Evolutionary conservation across 2,113 vertebrate genomes (phyloP).

Genomic region (Macroglossus sobrinus): DNA sequence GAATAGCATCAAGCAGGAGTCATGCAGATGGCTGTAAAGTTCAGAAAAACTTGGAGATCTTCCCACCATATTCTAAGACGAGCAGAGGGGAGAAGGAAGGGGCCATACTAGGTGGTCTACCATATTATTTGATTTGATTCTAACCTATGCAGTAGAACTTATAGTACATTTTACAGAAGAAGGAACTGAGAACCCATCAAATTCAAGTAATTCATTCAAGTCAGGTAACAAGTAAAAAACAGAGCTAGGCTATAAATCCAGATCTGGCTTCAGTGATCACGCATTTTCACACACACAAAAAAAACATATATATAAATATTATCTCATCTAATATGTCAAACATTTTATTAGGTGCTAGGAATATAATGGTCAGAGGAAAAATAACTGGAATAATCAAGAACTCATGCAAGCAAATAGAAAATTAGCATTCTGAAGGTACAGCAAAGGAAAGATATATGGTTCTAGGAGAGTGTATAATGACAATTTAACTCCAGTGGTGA

Average conservation of each 20-base stretch:
- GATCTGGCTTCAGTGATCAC: neutral
- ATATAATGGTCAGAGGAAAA: neutral
- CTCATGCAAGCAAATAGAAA: neutral
- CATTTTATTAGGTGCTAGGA: neutral
- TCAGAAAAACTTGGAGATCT: neutral
- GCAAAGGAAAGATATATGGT: neutral
- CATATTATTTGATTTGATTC: neutral
- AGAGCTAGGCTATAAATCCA: neutral
- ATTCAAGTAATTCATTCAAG: neutral
- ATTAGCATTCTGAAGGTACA: neutral
- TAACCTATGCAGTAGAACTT: neutral
- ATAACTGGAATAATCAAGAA: neutral
- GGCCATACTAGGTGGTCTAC: neutral
- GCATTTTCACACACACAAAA: neutral
- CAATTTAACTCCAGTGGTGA: neutral
- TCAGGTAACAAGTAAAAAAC: neutral
- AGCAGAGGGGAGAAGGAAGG: neutral
- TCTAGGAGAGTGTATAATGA: neutral
- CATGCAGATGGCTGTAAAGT: neutral
- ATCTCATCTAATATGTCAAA: neutral
- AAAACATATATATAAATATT: neutral
- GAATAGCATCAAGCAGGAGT: neutral
- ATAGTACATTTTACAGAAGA: neutral
- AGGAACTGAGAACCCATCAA: neutral
- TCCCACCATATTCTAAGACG: neutral